These are phyloP conservation scores for Clarias gariepinus DNA, from an alignment of 2,113 vertebrate genomes.

Conservation along the genomic window DNA sequence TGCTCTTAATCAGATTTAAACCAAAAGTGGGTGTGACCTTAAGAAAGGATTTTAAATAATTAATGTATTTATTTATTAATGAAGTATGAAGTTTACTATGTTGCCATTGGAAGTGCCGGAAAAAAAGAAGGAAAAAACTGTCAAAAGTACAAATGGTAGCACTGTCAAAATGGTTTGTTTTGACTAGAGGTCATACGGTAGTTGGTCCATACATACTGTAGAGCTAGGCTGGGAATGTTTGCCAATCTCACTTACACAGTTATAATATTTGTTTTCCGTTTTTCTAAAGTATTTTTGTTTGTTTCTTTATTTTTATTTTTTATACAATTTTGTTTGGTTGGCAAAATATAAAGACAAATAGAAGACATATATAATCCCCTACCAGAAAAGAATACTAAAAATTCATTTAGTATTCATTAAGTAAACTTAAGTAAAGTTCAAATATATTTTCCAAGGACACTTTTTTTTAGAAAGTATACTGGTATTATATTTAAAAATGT, in stretches of 20 bases:
- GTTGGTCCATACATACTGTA: background rate
- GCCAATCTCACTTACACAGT: background rate
- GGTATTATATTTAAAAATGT: no score
- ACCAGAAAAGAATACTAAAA: no score
- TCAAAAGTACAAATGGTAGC: background rate
- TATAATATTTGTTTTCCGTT: background rate
- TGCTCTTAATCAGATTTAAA: conserved; percentile 2
- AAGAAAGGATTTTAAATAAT: background rate
- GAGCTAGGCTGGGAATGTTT: background rate
- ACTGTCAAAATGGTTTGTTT: background rate
- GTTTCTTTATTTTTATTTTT: no score
- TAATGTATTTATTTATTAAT: background rate
- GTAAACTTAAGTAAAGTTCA: no score
- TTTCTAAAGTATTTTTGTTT: background rate
- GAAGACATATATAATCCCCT: background rate
- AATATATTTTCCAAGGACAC: no score
- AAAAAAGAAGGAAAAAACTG: background rate
- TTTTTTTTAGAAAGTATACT: no score
- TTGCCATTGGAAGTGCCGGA: background rate
- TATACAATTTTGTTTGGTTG: background rate
- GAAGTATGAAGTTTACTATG: background rate
- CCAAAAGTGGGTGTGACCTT: background rate
- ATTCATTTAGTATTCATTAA: no score
- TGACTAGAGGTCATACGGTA: background rate
- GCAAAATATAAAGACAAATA: background rate